Evolutionary conservation across 2,113 vertebrate genomes (phyloP).

Genomic region (Riparia riparia): DNA sequence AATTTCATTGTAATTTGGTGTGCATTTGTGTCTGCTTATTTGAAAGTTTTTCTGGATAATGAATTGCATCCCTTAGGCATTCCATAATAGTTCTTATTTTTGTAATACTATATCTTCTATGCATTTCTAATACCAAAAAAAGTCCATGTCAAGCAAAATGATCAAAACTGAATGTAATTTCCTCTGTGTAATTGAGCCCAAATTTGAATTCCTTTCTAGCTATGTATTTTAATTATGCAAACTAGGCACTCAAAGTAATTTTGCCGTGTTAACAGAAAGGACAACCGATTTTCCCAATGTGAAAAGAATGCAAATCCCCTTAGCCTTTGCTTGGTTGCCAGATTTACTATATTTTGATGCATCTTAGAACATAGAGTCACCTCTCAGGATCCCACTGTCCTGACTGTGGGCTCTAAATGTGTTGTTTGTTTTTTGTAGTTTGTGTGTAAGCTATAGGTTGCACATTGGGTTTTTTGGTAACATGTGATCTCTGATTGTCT

Average conservation of each 20-base stretch:
- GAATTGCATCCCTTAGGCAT: constrained; percentile 53
- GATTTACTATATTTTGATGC: neutral
- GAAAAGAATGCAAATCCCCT: neutral
- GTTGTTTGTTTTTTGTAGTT: neutral
- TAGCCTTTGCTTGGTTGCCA: neutral
- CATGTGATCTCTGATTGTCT: neutral
- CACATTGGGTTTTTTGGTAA: neutral
- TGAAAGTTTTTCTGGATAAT: constrained; percentile 60
- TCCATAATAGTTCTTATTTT: constrained; percentile 56
- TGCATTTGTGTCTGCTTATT: constrained; percentile 43
- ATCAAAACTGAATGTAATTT: constrained; percentile 22
- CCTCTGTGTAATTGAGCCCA: constrained; percentile 35
- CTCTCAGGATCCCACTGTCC: neutral
- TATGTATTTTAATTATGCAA: constrained; percentile 39
- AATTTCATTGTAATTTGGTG: constrained; percentile 69
- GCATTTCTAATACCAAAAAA: constrained; percentile 29
- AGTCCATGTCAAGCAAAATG: constrained; percentile 30
- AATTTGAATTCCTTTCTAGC: constrained; percentile 46
- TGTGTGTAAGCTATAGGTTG: neutral
- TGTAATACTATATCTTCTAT: constrained; percentile 8
- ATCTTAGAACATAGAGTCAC: neutral
- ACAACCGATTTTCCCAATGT: neutral
- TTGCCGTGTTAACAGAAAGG: neutral
- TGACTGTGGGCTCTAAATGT: neutral
- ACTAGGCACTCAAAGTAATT: neutral